phyloP scores from a whole-genome alignment of 2,113 vertebrate species.

The Junco hyemalis region DNA sequence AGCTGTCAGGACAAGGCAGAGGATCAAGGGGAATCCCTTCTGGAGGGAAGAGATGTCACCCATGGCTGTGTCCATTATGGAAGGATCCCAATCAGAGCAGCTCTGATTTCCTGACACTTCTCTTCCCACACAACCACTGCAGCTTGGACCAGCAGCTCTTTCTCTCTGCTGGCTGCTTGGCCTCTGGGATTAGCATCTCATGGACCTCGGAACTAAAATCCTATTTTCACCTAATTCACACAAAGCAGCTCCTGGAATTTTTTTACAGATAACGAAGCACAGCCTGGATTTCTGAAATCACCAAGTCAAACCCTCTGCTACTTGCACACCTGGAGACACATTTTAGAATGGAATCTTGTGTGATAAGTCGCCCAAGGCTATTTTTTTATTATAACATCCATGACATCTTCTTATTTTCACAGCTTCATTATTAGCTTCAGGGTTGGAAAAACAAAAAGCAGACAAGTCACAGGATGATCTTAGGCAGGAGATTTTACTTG shows the following conservation, averaged over 20 bases:
- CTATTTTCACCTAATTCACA: not conserved
- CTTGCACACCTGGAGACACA: not conserved
- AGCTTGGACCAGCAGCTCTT: not conserved
- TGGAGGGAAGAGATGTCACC: not conserved
- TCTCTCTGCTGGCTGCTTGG: not conserved
- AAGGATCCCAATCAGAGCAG: not conserved
- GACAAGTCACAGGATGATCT: not conserved
- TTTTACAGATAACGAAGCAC: not conserved
- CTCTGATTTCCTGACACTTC: not conserved
- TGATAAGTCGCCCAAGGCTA: not conserved
- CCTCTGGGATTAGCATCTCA: not conserved
- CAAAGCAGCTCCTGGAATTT: not conserved
- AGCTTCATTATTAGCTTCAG: not conserved
- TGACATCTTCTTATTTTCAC: not conserved
- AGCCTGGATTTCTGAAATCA: not conserved
- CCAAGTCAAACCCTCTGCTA: not conserved
- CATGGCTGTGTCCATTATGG: not conserved
- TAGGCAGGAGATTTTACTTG: constrained; percentile 22
- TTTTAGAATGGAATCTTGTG: not conserved
- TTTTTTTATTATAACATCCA: not conserved
- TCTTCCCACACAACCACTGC: not conserved
- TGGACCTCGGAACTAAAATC: not conserved
- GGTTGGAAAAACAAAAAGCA: not conserved
- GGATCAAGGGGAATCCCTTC: not conserved
- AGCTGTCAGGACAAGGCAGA: not conserved